Evolutionary conservation across 2,113 vertebrate species (phyloP).

Genomic region (Panthera tigris): DNA sequence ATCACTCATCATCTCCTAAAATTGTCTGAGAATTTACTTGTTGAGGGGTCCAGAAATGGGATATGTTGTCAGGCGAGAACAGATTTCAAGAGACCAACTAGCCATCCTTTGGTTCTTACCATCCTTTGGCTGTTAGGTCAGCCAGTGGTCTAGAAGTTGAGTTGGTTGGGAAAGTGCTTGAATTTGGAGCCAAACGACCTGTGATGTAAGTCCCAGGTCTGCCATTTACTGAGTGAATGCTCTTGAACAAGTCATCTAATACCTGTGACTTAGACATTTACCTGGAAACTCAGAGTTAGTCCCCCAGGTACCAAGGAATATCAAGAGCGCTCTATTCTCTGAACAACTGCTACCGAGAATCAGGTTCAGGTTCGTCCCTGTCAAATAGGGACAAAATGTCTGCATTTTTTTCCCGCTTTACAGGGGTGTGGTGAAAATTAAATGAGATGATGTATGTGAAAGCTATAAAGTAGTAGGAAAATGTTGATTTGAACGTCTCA

Average conservation of each 20-base stretch:
- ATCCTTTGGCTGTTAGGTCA: conserved; percentile 5
- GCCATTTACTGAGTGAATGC: conserved; percentile 7
- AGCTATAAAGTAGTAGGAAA: not conserved
- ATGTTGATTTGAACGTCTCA: conserved; percentile 48
- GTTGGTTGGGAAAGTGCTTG: conserved; percentile 44
- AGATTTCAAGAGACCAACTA: conserved; percentile 34
- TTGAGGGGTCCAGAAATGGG: not conserved
- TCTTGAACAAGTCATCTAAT: conserved; percentile 14
- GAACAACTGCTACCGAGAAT: not conserved
- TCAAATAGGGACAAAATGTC: conserved; percentile 1
- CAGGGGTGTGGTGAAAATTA: conserved; percentile 22
- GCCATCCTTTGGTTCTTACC: not conserved
- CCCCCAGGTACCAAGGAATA: not conserved
- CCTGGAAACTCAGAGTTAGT: conserved; percentile 15
- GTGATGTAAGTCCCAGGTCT: not conserved
- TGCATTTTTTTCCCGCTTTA: not conserved
- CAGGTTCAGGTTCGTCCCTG: not conserved
- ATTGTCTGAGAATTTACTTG: conserved; percentile 19
- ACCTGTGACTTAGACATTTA: conserved; percentile 43
- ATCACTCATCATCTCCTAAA: not conserved
- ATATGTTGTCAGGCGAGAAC: conserved; percentile 6
- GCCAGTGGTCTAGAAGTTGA: not conserved
- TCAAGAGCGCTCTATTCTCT: not conserved
- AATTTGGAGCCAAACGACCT: conserved; percentile 35
- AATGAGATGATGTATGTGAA: conserved; percentile 1